Base-by-base conservation (phyloP, 2,888 invertebrate species). In the Heliconius sara region DNA sequence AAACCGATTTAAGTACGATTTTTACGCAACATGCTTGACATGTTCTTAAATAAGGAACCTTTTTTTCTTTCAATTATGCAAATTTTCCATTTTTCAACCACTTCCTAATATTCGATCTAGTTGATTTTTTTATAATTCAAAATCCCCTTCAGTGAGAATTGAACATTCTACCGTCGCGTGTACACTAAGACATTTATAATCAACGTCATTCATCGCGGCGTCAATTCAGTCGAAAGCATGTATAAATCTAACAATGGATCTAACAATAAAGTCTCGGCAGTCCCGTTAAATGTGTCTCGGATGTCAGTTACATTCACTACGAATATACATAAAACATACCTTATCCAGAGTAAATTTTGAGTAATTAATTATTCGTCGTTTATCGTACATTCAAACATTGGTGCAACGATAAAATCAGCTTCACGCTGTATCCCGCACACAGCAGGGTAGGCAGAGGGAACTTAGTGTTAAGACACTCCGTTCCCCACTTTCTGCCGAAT, bases 241-340 rank as follows among this genome's bases (percentile, higher is more conserved):
- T 43, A 47, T 70, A 43, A 68, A 68, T 68, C 43, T 70, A 43
- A 70, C 25, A n/a, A 43, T 22, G n/a, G 34, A 0, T 43, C 43
- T 43, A 70, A 70, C 70, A 70, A 70, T 47, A 22, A 19, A 47
- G 70, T 19, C 47, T 43, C 43, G 70, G 43, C n/a, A 43, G n/a
- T 19, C 70, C 25, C 47, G 43, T 43, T 47, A 70, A 70, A 70
- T 30, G 70, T 25, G 70, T 43, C 25, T 70, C 70, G 70, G 70
- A 70, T 47, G 43, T 25, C 25, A 25, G 43, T 70, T 16, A 43
- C 65, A 27, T 65, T 27, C 25, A 19, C 7, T 47, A 9, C 0
- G 10, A n/a, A 43, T 43, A 70, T 19, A 1, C 3, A 13, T 47
- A 25, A 60, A 73, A 60, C 34, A n/a, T 13, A n/a, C n/a, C 3